Base-by-base conservation (phyloP, 2,888 invertebrate genomes). In the Thecocarcelia acutangulata region DNA sequence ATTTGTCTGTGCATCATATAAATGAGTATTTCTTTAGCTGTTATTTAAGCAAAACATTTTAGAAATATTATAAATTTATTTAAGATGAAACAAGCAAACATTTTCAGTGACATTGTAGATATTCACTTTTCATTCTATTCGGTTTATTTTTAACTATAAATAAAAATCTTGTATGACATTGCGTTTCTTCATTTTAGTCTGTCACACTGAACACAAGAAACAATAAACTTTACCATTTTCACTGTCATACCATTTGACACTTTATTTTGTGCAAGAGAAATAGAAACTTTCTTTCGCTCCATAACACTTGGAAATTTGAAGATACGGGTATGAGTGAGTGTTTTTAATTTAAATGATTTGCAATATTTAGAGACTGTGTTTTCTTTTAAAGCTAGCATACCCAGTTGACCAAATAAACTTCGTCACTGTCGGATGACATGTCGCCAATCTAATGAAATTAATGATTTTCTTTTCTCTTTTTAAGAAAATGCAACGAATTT, bases 181-280 rank as follows among this genome's bases (percentile, higher is more conserved):
- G 42, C 24, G 24, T 24, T 15, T 15, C 9, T 44, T 21, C 21
- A n/a, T 61, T 5, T 44, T 15, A 28, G 21, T 37, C 21, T 19
- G 19, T 46, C 44, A 42, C 1, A 33, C n/a, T 12, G 3, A 17
- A 56, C n/a, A 44, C 24, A 44, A 12, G 8, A 37, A 50, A 42
- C 24, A 24, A 52, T 42, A 42, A 42, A 52, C 50, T 52, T 44
- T 19, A 3, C 15, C 24, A 61, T 37, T 66, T 66, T 66, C 52
- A 78, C 33, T 78, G 78, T 78, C 66, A 72, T 40, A 28, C 72
- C 50, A 66, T 72, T 66, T 66, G 72, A 64, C 58, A 66, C 66
- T 59, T 66, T 52, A 24, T 59, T 78, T 78, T 40, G 48, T 63
- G 56, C 21, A 15, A 9, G 15, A 48, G 3, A 15, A 40, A 21